phyloP scores from a whole-genome alignment of 2,888 invertebrate genomes.

The Ceramica pisi region DNA sequence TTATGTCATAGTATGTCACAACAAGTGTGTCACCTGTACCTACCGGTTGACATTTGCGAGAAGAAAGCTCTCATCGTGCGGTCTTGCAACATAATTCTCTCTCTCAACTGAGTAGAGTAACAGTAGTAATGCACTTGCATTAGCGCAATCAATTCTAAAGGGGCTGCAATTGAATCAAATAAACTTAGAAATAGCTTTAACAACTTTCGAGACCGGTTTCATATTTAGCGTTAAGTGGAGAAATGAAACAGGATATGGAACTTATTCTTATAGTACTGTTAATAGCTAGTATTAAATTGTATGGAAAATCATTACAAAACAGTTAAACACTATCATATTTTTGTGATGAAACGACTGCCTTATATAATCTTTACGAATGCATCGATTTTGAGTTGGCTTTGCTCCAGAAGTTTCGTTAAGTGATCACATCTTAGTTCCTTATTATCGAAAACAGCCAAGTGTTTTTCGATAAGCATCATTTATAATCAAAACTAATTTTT shows the following conservation, averaged over 20 bases:
- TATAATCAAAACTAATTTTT: conserved; percentile 23
- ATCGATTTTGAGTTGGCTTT: conserved; percentile 64
- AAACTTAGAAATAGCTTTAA: conserved; percentile 32
- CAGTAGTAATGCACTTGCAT: conserved; percentile 41
- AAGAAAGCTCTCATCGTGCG: conserved; percentile 71
- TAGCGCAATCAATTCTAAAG: conserved; percentile 18
- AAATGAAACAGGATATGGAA: conserved; percentile 28
- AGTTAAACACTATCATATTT: conserved; percentile 56
- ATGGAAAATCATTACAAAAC: conserved; percentile 65
- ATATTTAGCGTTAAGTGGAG: conserved; percentile 29
- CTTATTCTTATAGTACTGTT: background rate
- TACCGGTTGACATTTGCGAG: conserved; percentile 84
- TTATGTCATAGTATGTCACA: conserved; percentile 81
- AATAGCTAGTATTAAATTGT: conserved; percentile 48
- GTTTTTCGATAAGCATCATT: conserved; percentile 42
- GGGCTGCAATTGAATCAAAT: background rate
- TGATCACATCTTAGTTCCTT: conserved; percentile 30
- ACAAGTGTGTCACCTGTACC: conserved; percentile 72
- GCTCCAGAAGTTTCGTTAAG: conserved; percentile 61
- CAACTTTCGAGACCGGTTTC: conserved; percentile 48
- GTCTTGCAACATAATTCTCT: conserved; percentile 71
- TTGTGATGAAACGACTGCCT: conserved; percentile 73
- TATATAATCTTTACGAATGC: conserved; percentile 68
- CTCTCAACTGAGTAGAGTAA: too few relatives aligned
- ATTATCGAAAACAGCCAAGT: conserved; percentile 31